These are phyloP conservation scores for Megaceryle maxima DNA, from an alignment of 2,113 vertebrate genomes.

Conservation along the genomic window DNA sequence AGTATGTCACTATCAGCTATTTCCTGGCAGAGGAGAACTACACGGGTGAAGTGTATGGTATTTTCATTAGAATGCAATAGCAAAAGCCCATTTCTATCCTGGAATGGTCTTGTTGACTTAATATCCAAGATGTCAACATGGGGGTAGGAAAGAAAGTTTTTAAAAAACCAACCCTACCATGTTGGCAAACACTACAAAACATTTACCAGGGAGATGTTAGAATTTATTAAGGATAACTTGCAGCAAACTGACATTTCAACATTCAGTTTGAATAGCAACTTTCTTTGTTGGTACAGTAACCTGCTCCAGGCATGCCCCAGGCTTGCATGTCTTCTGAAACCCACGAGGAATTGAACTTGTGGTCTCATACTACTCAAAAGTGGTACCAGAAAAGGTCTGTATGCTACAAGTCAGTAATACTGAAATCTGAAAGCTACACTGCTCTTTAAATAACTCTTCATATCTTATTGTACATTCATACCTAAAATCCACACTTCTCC, in stretches of 20 bases:
- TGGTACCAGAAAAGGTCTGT: background rate
- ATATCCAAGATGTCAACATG: background rate
- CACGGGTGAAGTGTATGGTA: background rate
- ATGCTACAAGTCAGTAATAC: conserved; percentile 20
- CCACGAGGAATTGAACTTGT: conserved; percentile 28
- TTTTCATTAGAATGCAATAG: background rate
- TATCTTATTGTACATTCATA: background rate
- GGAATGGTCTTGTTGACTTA: background rate
- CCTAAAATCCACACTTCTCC: conserved; percentile 22
- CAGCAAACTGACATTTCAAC: conserved; percentile 44
- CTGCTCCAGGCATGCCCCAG: conserved; percentile 43
- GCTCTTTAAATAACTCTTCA: conserved; percentile 27
- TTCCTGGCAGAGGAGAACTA: background rate
- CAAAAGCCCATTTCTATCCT: background rate
- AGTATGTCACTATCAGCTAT: background rate
- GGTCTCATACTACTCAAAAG: conserved; percentile 8
- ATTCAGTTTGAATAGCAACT: conserved; percentile 1
- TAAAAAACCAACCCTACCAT: background rate
- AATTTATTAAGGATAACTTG: conserved; percentile 25
- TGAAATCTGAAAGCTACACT: background rate
- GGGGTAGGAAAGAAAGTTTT: background rate
- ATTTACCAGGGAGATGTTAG: background rate
- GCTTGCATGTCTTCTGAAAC: conserved; percentile 27
- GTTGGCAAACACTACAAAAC: background rate
- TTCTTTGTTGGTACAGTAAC: conserved; percentile 26